Percentiles rank a stretch among this genome's conserved stretches.
phyloP scores from a whole-genome alignment of 2,888 invertebrate genomes.

The Melinaea menophilus region DNA sequence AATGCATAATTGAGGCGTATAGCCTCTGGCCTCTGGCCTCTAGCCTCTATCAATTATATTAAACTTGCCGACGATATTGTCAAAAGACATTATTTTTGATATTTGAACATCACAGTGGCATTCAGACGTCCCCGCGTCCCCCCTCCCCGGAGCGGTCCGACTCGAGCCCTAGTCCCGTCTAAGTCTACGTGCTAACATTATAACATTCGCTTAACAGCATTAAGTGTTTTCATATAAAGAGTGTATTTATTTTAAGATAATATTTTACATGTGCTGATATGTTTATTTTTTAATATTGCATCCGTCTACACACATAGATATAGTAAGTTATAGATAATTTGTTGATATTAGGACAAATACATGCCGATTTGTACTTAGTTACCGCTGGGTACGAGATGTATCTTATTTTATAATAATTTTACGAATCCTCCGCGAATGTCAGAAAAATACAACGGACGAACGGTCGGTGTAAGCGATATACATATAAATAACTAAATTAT shows the following conservation, averaged over 20 bases:
- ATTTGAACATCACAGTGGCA: constrained; percentile 30
- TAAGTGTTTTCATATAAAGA: constrained; percentile 33
- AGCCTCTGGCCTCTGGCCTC: constrained; percentile 18
- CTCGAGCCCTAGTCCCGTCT: constrained; percentile 54
- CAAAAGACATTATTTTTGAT: constrained; percentile 10
- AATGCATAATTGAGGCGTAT: constrained; percentile 57
- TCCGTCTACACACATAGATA: constrained; percentile 26
- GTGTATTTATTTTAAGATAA: constrained; percentile 33
- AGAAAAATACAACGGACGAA: too few species aligned
- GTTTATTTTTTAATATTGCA: constrained; percentile 22
- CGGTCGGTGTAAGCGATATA: background rate
- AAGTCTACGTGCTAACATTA: constrained; percentile 45
- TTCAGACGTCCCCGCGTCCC: constrained; percentile 32
- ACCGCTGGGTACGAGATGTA: constrained; percentile 12
- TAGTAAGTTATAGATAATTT: constrained; percentile 24
- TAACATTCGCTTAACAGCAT: constrained; percentile 31
- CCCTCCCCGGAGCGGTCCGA: constrained; percentile 31
- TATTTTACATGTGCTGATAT: constrained; percentile 22
- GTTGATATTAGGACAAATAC: constrained; percentile 20
- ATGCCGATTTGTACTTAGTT: constrained; percentile 27
- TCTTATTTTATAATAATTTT: background rate
- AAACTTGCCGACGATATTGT: constrained; percentile 18
- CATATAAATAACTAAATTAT: background rate
- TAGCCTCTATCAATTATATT: constrained; percentile 3
- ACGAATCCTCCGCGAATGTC: background rate